Conservation (phyloP, 2,797 vertebrate species). For the Argyrosomus regius region DNA sequence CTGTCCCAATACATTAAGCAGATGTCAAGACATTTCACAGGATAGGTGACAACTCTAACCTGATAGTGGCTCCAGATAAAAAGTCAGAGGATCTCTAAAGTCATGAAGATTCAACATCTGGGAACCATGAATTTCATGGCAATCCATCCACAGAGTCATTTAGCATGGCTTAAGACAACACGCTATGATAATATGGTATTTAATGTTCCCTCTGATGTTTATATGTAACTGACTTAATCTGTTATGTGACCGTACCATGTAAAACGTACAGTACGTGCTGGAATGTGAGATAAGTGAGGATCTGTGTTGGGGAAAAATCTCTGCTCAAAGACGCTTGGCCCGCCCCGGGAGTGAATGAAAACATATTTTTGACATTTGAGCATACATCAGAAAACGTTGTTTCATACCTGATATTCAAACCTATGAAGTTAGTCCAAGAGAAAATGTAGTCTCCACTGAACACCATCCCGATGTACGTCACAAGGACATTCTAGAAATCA, state of each 20-base stretch:
- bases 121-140: no score
- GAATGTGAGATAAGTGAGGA: neutral
- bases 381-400: neutral
- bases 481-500: conserved; percentile 92
- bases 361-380: neutral
- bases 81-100: no score
- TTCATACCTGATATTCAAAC: conserved; percentile 96
- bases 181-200: neutral
- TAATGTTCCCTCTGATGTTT: neutral
- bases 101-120: no score
- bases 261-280: neutral
- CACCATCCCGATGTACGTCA: conserved; percentile 99
- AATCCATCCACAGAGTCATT: no score
- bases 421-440: conserved; percentile 97
- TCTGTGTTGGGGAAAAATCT: neutral
- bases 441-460: conserved; percentile 99
- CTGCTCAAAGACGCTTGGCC: neutral
- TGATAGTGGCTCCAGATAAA: no score
- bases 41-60: no score
- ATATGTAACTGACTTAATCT: neutral
- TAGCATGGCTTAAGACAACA: neutral
- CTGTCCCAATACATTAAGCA: neutral
- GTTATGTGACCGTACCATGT: neutral
- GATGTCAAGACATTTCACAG: neutral
- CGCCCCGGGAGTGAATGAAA: neutral